A percentile compares a stretch with the other conserved stretches of the same genome.
These are phyloP conservation scores for Selene dorsalis DNA, from an alignment of 2,797 vertebrate species.

Conservation along the genomic window DNA sequence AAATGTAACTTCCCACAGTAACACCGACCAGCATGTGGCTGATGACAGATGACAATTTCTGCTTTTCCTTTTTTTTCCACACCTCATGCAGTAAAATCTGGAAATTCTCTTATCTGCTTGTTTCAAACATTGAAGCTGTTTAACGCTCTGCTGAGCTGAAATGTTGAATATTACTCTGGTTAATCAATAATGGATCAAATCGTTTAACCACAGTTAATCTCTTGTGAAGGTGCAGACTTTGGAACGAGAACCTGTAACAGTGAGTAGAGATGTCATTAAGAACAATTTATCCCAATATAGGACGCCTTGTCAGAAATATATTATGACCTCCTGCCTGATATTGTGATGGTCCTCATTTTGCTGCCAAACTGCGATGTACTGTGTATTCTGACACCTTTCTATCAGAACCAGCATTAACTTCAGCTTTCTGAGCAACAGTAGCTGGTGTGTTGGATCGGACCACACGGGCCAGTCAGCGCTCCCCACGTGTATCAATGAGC, in stretches of 20 bases:
- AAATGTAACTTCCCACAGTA: constrained; percentile 18
- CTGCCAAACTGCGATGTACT: too few species aligned
- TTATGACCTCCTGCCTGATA: too few species aligned
- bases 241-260: background rate
- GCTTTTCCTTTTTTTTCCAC: background rate
- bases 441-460: too few species aligned
- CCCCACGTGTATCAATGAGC: too few species aligned
- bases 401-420: too few species aligned
- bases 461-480: too few species aligned
- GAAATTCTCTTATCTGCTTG: constrained; percentile 21
- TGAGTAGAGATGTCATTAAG: background rate
- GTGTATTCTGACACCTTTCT: too few species aligned
- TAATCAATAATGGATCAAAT: constrained; percentile 7
- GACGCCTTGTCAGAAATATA: background rate
- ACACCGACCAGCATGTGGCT: background rate
- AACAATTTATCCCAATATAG: background rate
- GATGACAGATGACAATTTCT: constrained; percentile 9
- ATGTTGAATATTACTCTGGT: constrained; percentile 12
- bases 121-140: constrained; percentile 29
- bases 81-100: constrained; percentile 8
- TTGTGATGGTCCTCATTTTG: too few species aligned
- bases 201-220: background rate
- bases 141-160: background rate
- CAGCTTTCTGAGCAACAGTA: too few species aligned
- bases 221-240: background rate